Percentiles rank a stretch among this genome's conserved stretches.
Conservation (phyloP, 2,888 invertebrate genomes). For the Scaptomyza parva region DNA sequence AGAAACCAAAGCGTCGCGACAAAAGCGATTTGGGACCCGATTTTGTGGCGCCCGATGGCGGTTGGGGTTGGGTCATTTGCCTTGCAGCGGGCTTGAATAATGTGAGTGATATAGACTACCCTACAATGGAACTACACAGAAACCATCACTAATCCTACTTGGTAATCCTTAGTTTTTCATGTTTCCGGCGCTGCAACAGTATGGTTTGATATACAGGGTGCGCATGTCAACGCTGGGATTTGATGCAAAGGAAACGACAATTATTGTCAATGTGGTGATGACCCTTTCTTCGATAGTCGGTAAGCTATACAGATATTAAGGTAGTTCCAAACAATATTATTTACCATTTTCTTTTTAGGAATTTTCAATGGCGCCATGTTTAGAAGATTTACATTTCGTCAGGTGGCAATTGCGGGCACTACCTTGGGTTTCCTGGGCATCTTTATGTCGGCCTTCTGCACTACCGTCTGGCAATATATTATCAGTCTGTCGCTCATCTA, state of each 20-base stretch:
- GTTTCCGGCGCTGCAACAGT: constrained; percentile 89
- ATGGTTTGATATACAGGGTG: constrained; percentile 89
- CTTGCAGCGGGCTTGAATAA: constrained; percentile 90
- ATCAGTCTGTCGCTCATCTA: constrained; percentile 89
- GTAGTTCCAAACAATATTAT: no score
- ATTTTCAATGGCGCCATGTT: constrained; percentile 90
- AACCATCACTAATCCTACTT: background rate
- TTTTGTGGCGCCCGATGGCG: constrained; percentile 90
- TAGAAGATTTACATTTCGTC: constrained; percentile 88
- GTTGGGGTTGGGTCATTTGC: constrained; percentile 91
- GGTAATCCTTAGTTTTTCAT: constrained; percentile 86
- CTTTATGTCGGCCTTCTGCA: constrained; percentile 87
- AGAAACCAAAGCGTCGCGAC: constrained; percentile 84
- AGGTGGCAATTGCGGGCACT: constrained; percentile 88
- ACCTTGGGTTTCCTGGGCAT: constrained; percentile 87
- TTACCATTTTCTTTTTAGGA: constrained; percentile 45
- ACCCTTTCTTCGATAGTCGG: constrained; percentile 89
- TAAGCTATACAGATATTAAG: constrained; percentile 77
- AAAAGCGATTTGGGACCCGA: constrained; percentile 85
- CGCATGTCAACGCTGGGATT: constrained; percentile 87
- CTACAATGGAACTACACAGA: no score
- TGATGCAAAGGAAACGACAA: constrained; percentile 88
- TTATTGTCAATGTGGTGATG: constrained; percentile 89
- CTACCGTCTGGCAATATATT: constrained; percentile 88
- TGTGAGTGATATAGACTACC: constrained; percentile 86